Conservation (phyloP, 2,113 vertebrate species). For the Chaenocephalus aceratus region DNA sequence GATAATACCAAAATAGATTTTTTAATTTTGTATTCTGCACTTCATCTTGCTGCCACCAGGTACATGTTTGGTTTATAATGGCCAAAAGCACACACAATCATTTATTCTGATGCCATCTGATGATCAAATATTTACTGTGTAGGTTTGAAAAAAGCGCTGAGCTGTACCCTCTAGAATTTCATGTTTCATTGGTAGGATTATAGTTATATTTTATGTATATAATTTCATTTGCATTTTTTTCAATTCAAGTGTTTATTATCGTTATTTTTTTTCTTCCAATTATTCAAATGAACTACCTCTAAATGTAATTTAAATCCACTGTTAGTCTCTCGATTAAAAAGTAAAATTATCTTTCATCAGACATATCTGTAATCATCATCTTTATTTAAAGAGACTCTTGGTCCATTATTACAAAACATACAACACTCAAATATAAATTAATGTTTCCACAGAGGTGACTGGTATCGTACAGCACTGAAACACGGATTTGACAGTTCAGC, state of each 20-base stretch:
- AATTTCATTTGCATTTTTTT: too few relatives aligned
- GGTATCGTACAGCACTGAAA: too few relatives aligned
- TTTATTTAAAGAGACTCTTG: too few relatives aligned
- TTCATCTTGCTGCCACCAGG: constrained; percentile 14
- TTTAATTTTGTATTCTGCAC: constrained; percentile 32
- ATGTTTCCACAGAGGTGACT: too few relatives aligned
- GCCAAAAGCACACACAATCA: constrained; percentile 28
- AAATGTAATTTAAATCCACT: not conserved
- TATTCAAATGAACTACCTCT: not conserved
- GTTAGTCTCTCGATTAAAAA: not conserved
- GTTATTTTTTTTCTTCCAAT: not conserved
- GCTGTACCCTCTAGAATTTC: not conserved
- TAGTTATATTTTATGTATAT: too few relatives aligned
- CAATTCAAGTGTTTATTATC: not conserved
- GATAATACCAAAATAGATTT: constrained; percentile 23
- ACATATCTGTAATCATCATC: not conserved
- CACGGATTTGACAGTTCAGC: too few relatives aligned
- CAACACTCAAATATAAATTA: too few relatives aligned
- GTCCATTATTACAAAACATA: too few relatives aligned
- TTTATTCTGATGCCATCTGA: constrained; percentile 6
- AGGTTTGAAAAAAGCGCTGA: not conserved
- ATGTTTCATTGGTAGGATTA: not conserved
- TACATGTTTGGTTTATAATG: constrained; percentile 11
- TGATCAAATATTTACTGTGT: not conserved
- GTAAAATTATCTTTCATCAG: not conserved